A percentile compares a stretch with the other conserved stretches of the same genome.
These are phyloP conservation scores for Drosophila multiciliata DNA, from an alignment of 2,888 invertebrate species.

Conservation along the genomic window DNA sequence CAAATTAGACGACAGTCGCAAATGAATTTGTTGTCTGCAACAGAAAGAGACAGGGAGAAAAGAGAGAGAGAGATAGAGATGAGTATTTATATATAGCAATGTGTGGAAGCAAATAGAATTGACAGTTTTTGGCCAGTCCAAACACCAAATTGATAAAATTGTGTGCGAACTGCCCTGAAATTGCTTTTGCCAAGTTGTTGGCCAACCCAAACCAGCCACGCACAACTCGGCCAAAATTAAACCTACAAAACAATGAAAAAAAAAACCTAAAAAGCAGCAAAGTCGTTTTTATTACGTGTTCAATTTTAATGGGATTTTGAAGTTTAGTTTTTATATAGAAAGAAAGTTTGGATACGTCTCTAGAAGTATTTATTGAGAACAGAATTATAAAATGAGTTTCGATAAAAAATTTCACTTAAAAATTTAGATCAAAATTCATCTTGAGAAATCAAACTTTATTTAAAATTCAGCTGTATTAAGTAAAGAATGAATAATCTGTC, in stretches of 20 bases:
- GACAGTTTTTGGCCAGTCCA: constrained; percentile 39
- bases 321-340: not conserved
- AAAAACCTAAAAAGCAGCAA: not conserved
- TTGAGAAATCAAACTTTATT: too few species aligned
- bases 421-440: too few species aligned
- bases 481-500: too few species aligned
- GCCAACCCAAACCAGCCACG: not conserved
- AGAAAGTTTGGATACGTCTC: too few species aligned
- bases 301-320: too few species aligned
- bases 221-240: not conserved
- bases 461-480: too few species aligned
- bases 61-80: constrained; percentile 10
- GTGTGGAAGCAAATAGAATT: constrained; percentile 38
- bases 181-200: constrained; percentile 72
- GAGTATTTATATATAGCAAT: constrained; percentile 29
- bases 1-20: constrained; percentile 94
- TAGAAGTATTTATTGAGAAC: too few species aligned
- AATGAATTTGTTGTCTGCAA: constrained; percentile 91
- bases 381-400: too few species aligned
- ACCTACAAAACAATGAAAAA: not conserved
- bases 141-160: not conserved
- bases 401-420: too few species aligned
- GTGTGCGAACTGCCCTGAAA: constrained; percentile 48
- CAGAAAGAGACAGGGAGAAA: constrained; percentile 25
- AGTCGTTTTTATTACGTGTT: not conserved